These are phyloP conservation scores for Calcarius lapponicus DNA, from an alignment of 2,797 vertebrate species.

Conservation along the genomic window DNA sequence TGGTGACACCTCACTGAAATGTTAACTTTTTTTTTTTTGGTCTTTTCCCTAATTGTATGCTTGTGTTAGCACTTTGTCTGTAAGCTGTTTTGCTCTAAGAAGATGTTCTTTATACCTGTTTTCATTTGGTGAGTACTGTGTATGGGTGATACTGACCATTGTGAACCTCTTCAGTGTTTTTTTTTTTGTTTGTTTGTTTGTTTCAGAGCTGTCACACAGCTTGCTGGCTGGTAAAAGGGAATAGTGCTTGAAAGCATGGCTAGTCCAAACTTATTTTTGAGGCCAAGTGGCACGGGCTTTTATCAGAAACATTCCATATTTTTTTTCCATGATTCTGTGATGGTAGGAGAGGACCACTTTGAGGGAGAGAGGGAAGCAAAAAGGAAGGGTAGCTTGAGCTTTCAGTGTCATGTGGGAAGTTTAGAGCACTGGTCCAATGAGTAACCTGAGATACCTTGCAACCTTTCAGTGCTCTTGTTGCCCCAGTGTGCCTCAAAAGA, in stretches of 20 bases:
- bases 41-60: neutral
- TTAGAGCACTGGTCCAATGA: rapidly evolving
- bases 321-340: neutral
- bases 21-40: neutral
- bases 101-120: neutral
- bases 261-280: neutral
- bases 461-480: neutral
- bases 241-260: neutral
- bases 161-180: neutral
- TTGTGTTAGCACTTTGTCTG: neutral
- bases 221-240: neutral
- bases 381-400: neutral
- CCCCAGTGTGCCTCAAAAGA: neutral
- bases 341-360: neutral
- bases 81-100: neutral
- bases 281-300: rapidly evolving
- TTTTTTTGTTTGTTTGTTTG: neutral
- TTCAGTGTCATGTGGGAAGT: neutral
- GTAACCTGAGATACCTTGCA: neutral
- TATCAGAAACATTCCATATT: rapidly evolving
- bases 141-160: neutral
- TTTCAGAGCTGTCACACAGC: neutral
- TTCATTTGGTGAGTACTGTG: neutral
- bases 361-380: neutral
- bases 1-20: neutral